phyloP scores from a whole-genome alignment of 2,113 vertebrate genomes.

The Terrapene triunguis region DNA sequence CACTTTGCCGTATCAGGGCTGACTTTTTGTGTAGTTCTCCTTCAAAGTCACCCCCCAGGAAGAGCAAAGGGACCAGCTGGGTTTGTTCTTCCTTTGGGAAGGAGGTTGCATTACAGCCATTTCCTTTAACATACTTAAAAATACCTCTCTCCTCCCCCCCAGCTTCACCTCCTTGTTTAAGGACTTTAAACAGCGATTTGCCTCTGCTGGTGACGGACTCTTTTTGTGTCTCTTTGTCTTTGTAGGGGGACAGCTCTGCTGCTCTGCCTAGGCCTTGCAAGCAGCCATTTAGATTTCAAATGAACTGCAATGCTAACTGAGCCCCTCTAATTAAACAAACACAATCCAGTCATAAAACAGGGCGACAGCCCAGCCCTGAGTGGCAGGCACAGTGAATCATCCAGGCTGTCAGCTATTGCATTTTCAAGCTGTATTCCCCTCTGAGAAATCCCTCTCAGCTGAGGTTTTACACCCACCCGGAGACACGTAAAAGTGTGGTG shows the following conservation, averaged over 20 bases:
- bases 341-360: background rate
- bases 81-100: background rate
- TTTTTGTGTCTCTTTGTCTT: rapidly evolving
- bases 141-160: background rate
- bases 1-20: background rate
- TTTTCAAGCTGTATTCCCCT: background rate
- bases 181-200: background rate
- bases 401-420: background rate
- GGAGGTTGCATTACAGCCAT: background rate
- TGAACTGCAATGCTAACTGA: background rate
- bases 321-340: background rate
- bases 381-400: rapidly evolving
- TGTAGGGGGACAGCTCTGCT: background rate
- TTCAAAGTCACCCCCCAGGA: background rate
- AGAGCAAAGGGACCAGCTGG: background rate
- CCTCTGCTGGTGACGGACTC: rapidly evolving
- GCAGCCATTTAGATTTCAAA: background rate
- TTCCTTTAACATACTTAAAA: background rate
- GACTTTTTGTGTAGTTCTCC: background rate
- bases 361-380: rapidly evolving
- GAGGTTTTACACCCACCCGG: rapidly evolving
- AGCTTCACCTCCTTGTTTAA: background rate
- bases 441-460: background rate
- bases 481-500: rapidly evolving
- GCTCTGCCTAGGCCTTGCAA: background rate